Evolutionary conservation across 2,888 invertebrate genomes (phyloP).

Genomic region (Lasiommata megera): DNA sequence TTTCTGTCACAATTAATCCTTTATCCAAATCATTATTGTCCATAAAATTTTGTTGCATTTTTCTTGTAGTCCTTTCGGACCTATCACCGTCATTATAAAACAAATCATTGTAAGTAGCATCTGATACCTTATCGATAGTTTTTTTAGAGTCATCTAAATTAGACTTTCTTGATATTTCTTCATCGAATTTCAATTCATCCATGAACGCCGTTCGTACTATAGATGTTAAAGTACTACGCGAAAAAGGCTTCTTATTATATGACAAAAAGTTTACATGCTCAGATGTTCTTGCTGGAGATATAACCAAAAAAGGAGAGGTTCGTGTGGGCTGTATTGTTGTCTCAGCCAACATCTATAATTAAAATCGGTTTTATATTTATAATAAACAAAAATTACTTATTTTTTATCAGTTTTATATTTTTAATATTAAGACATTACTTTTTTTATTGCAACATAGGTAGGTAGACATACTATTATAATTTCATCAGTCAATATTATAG

Average conservation of each 20-base stretch:
- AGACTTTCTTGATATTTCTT: conserved; percentile 8
- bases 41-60: conserved; percentile 6
- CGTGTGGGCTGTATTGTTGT: conserved; percentile 39
- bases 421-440: no score
- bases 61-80: conserved; percentile 21
- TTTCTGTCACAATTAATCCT: conserved; percentile 4
- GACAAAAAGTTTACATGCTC: conserved; percentile 36
- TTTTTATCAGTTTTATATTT: no score
- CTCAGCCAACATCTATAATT: conserved; percentile 32
- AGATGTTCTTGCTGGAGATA: conserved; percentile 45
- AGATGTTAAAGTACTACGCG: conserved; percentile 4
- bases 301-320: conserved; percentile 37
- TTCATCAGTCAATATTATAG: no score
- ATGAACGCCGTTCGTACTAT: conserved; percentile 9
- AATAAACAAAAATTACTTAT: no score
- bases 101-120: conserved; percentile 49
- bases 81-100: conserved; percentile 53
- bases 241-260: conserved; percentile 22
- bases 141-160: conserved; percentile 29
- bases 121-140: conserved; percentile 40
- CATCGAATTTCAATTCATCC: conserved; percentile 5
- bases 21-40: conserved; percentile 10
- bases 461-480: no score
- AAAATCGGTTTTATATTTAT: neutral
- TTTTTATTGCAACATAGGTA: no score